A percentile compares a stretch with the other conserved stretches of the same genome.
These are phyloP conservation scores for Lepisosteus oculatus DNA, from an alignment of 2,113 vertebrate species.

Conservation along the genomic window DNA sequence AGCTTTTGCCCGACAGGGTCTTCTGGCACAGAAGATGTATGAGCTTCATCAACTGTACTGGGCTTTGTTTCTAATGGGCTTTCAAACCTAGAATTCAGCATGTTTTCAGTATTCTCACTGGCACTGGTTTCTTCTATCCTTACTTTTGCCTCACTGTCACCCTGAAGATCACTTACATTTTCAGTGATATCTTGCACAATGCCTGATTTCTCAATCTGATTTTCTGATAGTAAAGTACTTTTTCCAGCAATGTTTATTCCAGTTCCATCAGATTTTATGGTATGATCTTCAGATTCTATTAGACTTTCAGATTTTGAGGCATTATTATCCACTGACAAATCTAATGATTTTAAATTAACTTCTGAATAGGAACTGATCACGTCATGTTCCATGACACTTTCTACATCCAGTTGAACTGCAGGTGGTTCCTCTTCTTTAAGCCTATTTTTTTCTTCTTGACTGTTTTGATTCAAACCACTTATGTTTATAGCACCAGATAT, in stretches of 20 bases:
- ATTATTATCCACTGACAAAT: background rate
- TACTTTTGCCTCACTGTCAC: background rate
- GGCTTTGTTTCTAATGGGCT: background rate
- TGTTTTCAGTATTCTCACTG: background rate
- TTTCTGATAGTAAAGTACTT: background rate
- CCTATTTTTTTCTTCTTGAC: slow-evolving; percentile 5
- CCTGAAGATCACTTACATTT: slow-evolving; percentile 1
- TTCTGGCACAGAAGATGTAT: slow-evolving; percentile 1
- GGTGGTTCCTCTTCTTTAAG: background rate
- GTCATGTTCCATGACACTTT: background rate
- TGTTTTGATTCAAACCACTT: background rate
- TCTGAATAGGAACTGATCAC: background rate
- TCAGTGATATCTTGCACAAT: background rate
- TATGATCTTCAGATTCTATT: background rate
- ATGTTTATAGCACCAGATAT: background rate
- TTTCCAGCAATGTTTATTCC: background rate
- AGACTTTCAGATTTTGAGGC: background rate
- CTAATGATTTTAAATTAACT: background rate
- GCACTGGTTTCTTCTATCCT: background rate
- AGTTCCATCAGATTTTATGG: background rate
- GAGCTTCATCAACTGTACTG: background rate
- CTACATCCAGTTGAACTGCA: background rate
- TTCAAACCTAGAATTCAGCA: background rate
- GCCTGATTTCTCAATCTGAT: slow-evolving; percentile 1
- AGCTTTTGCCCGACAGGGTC: no score